Evolutionary conservation across 2,113 vertebrate species (phyloP).

Genomic region (Arvicanthis niloticus): DNA sequence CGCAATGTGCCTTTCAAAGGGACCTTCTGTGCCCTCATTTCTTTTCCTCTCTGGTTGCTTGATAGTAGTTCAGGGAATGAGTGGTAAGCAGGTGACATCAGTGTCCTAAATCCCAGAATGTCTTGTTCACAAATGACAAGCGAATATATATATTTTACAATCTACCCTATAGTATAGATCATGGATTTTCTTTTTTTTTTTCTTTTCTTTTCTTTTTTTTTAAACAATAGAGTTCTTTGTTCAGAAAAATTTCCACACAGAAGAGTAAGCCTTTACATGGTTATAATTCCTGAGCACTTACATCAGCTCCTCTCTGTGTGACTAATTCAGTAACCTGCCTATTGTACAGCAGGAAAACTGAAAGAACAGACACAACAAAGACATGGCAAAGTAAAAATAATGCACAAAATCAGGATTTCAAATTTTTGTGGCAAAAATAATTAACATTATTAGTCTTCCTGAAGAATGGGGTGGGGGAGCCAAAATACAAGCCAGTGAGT

Average conservation of each 20-base stretch:
- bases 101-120: conserved; percentile 3
- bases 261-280: background rate
- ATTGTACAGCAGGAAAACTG: background rate
- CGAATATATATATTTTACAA: background rate
- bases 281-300: background rate
- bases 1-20: too few species aligned
- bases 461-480: background rate
- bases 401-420: conserved; percentile 10
- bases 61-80: background rate
- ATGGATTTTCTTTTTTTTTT: background rate
- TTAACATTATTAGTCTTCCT: background rate
- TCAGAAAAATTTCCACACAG: background rate
- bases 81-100: background rate
- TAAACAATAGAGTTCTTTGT: background rate
- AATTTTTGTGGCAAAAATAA: background rate
- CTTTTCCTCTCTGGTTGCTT: background rate
- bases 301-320: background rate
- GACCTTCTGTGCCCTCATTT: background rate
- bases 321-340: background rate
- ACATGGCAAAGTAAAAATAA: background rate
- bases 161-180: background rate
- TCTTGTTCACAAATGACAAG: conserved; percentile 32
- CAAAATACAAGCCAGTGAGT: background rate
- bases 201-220: background rate
- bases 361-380: background rate